A percentile compares a stretch with the other conserved stretches of the same genome.
Evolutionary conservation across 2,888 invertebrate species (phyloP).

Genomic region (Euzetes globulus): DNA sequence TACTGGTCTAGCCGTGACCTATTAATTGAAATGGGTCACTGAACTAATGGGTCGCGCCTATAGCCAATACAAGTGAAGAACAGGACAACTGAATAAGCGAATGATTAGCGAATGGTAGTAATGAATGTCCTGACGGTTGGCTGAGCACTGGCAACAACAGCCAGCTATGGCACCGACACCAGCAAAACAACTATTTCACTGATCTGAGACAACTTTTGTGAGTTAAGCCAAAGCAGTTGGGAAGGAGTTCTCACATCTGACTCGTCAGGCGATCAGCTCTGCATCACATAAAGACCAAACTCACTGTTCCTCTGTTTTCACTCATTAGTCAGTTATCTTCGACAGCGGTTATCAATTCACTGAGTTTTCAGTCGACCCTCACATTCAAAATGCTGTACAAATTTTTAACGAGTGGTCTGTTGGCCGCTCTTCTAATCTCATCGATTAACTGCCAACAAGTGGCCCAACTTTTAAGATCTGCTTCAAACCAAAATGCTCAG

Average conservation of each 20-base stretch:
- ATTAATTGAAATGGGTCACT: slow-evolving; percentile 32
- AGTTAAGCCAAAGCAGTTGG: background rate
- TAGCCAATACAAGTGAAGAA: slow-evolving; percentile 1
- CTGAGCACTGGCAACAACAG: slow-evolving; percentile 15
- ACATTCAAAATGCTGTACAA: slow-evolving; percentile 8
- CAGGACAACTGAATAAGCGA: slow-evolving; percentile 6
- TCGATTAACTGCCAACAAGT: slow-evolving; percentile 7
- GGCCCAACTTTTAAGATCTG: background rate
- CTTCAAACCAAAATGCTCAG: slow-evolving; percentile 6
- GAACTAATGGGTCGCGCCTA: slow-evolving; percentile 29
- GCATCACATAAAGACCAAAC: slow-evolving; percentile 26
- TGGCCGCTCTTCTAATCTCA: background rate
- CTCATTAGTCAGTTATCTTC: slow-evolving; percentile 18
- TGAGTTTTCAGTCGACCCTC: background rate
- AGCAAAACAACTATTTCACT: slow-evolving; percentile 23
- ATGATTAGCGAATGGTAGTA: slow-evolving; percentile 18
- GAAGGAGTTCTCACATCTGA: slow-evolving; percentile 12
- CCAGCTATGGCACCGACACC: background rate
- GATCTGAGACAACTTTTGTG: slow-evolving; percentile 5
- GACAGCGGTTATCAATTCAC: background rate
- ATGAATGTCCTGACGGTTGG: slow-evolving; percentile 22
- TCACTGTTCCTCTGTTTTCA: slow-evolving; percentile 5
- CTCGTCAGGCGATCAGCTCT: slow-evolving; percentile 13
- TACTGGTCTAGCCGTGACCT: slow-evolving; percentile 27
- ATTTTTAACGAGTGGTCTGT: background rate